Percentiles rank a stretch among this genome's conserved stretches.
Conservation (phyloP, 2,113 vertebrate species). For the Mustela lutreola region DNA sequence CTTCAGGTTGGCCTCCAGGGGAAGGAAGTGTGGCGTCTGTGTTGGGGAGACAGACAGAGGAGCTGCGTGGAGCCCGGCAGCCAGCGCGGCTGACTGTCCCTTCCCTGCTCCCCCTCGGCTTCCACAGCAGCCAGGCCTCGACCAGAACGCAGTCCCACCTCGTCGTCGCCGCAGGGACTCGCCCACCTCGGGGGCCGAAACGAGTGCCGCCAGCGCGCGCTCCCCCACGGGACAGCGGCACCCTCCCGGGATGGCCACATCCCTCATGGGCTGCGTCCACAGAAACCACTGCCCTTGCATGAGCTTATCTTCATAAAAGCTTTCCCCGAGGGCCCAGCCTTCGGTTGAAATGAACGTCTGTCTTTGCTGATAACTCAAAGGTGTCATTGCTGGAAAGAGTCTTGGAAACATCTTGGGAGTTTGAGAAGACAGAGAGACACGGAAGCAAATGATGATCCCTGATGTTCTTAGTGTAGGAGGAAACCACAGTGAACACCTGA, state of each 20-base stretch:
- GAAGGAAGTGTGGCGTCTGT: fast-evolving
- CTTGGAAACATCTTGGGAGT: not conserved
- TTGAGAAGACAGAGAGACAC: not conserved
- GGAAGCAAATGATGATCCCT: fast-evolving
- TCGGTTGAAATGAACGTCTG: not conserved
- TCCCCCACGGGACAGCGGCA: not conserved
- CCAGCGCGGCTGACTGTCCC: fast-evolving
- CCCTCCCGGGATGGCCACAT: fast-evolving
- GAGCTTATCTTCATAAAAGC: not conserved
- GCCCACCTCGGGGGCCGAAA: not conserved
- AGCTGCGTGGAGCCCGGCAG: fast-evolving
- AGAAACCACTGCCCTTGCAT: not conserved
- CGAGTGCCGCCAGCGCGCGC: fast-evolving
- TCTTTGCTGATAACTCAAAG: not conserved
- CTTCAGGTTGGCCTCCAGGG: not conserved
- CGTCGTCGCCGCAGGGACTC: fast-evolving
- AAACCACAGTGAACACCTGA: fast-evolving
- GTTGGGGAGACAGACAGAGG: not conserved
- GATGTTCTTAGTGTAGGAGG: fast-evolving
- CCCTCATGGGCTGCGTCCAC: not conserved
- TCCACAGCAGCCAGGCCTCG: not conserved
- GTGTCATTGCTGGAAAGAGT: not conserved
- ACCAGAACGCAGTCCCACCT: not conserved
- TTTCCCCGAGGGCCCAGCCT: no score
- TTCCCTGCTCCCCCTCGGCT: not conserved